Evolutionary conservation across 2,888 invertebrate species (phyloP).

Genomic region (Nebria brevicollis): DNA sequence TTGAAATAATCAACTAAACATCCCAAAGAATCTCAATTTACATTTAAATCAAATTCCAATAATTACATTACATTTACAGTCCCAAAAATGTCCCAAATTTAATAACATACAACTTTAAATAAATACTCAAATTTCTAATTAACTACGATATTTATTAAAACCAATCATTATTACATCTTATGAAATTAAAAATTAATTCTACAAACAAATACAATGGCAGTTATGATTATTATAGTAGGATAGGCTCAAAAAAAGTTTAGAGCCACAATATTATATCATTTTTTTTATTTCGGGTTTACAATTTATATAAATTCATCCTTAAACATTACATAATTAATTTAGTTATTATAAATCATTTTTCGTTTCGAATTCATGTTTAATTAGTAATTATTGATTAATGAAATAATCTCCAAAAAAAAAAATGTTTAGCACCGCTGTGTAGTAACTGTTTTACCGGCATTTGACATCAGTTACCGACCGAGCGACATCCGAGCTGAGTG

Average conservation of each 20-base stretch:
- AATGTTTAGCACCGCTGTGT: constrained; percentile 22
- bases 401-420: too few relatives aligned
- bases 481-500: constrained; percentile 23
- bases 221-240: too few relatives aligned
- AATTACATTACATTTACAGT: not conserved
- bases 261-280: not conserved
- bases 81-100: too few relatives aligned
- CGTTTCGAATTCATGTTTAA: too few relatives aligned
- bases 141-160: not conserved
- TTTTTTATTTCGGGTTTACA: not conserved
- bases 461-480: constrained; percentile 30
- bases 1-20: not conserved
- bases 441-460: constrained; percentile 33
- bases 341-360: too few relatives aligned
- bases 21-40: too few relatives aligned
- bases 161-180: not conserved
- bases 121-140: not conserved
- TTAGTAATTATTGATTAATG: too few relatives aligned
- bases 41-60: not conserved
- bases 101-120: not conserved
- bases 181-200: too few relatives aligned
- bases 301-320: not conserved
- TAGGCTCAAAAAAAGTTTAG: too few relatives aligned
- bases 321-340: not conserved
- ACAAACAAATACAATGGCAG: too few relatives aligned